These are phyloP conservation scores for Drosophila biarmipes DNA, from an alignment of 1,140 invertebrate species.

Conservation along the genomic window DNA sequence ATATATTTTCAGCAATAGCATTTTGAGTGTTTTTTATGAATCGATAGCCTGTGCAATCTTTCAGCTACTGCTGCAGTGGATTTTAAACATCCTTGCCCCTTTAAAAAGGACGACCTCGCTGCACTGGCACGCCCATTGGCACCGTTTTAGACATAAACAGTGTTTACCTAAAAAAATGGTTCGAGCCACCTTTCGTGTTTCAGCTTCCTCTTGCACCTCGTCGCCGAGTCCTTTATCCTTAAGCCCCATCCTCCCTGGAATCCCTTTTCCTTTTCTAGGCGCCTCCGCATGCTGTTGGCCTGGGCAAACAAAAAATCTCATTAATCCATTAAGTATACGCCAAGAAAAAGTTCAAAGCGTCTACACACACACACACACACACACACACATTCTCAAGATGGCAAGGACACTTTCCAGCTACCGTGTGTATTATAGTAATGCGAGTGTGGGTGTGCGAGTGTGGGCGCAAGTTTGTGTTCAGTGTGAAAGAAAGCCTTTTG, in stretches of 20 bases:
- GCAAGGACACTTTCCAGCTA: conserved; percentile 49
- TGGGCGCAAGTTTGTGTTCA: conserved; percentile 53
- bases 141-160: conserved; percentile 64
- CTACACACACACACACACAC: conserved; percentile 51
- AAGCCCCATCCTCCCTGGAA: background rate
- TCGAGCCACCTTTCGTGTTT: conserved; percentile 38
- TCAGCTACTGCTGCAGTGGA: background rate
- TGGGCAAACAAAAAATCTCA: conserved; percentile 82
- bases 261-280: conserved; percentile 46
- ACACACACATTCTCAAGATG: conserved; percentile 16
- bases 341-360: conserved; percentile 80
- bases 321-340: conserved; percentile 83
- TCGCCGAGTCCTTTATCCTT: conserved; percentile 9
- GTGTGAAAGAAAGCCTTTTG: conserved; percentile 81
- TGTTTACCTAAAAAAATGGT: conserved; percentile 63
- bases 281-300: conserved; percentile 67
- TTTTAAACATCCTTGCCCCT: conserved; percentile 1
- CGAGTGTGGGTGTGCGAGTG: conserved; percentile 21
- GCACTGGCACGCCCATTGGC: conserved; percentile 48
- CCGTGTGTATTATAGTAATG: conserved; percentile 45
- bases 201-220: conserved; percentile 31
- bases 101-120: conserved; percentile 26
- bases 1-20: background rate
- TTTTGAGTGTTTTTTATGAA: background rate
- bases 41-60: background rate